phyloP scores from a whole-genome alignment of 2,113 vertebrate species.

The Campylorhamphus procurvoides region DNA sequence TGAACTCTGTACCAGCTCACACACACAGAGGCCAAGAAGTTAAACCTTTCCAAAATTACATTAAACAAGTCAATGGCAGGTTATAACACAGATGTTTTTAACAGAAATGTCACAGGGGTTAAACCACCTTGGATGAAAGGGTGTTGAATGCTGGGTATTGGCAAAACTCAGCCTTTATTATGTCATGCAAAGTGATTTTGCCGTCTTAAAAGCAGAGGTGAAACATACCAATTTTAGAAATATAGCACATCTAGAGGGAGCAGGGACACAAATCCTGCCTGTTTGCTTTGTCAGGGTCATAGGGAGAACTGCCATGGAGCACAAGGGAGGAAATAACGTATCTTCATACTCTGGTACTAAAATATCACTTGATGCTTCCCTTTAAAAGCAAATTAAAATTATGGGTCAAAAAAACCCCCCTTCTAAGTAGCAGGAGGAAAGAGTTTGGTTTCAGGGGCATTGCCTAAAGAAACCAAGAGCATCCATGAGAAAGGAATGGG shows the following conservation, averaged over 20 bases:
- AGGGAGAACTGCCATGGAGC: background rate
- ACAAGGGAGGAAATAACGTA: background rate
- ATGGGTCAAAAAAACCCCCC: background rate
- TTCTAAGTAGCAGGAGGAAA: background rate
- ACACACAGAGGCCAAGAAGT: fast-evolving
- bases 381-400: background rate
- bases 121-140: background rate
- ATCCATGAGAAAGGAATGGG: background rate
- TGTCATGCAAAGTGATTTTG: background rate
- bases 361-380: background rate
- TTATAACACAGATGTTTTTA: background rate
- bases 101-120: background rate
- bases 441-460: background rate
- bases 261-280: background rate
- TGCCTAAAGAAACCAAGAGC: background rate
- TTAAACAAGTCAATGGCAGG: background rate
- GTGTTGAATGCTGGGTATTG: too few species aligned
- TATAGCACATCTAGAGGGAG: background rate
- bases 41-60: background rate
- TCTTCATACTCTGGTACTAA: background rate
- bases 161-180: background rate
- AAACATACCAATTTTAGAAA: background rate
- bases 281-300: background rate
- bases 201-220: background rate
- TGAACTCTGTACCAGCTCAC: background rate